Evolutionary conservation across 2,113 vertebrate genomes (phyloP), one percentile per base, ranked within the genome.

Genomic region (Otocyon megalotis): DNA sequence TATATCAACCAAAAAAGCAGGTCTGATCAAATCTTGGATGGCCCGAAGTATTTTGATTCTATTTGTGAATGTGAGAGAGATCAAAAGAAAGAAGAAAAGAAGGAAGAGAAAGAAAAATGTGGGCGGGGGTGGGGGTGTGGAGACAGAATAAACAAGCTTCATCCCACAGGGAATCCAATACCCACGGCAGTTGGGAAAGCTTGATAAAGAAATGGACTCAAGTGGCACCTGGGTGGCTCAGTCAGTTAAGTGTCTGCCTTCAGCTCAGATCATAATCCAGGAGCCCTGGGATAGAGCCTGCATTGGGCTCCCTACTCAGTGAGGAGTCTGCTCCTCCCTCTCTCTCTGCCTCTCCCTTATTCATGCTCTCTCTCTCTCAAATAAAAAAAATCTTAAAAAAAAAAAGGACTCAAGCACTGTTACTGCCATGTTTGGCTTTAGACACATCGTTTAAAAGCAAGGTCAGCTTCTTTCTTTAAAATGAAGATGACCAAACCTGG

Each of bases 371-470:
- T 69, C 65, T n/a, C 3, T 69, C 67, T 69, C 32, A 69, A 69
- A 69, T 69, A 69, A 69, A 26, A 11, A 62, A 19, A 58, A 19
- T 58, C 56, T 58, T 58, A 9, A 60, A 60, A 60, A 8, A 58
- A 60, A 20, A 65, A 82, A 20, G 35, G 79, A 79, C 50, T 97
- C 30, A 58, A 89, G 87, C n/a, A 77, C 43, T 37, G 30, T 58
- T 71, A 77, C 93, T 83, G 90, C 65, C 82, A 82, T 48, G 60
- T 95, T 58, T 95, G 93, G 92, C 87, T 92, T 96, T 60, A 72
- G 60, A 54, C 96, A 94, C 84, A 60, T 76, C 50, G 81, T 92
- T 96, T 83, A 60, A 82, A 97, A 81, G 65, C 60, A 93, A 71
- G 43, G 48, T 89, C 71, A 62, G 32, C 35, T 74, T 92, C 60